phyloP scores from a whole-genome alignment of 2,797 vertebrate genomes.

The Vultur gryphus region DNA sequence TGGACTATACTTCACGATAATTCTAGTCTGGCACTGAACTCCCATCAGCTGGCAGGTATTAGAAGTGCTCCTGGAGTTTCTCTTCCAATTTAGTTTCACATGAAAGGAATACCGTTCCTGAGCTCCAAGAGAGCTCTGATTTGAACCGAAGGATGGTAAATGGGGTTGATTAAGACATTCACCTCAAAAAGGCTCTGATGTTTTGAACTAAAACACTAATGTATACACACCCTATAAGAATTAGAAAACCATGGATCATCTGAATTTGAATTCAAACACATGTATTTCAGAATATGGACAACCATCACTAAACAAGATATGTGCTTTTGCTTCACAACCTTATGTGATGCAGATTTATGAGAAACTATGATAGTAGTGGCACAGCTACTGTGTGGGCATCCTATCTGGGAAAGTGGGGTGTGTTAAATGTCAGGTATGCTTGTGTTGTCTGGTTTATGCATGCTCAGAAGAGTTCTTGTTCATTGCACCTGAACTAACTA shows the following conservation, averaged over 20 bases:
- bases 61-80: background rate
- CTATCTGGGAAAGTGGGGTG: background rate
- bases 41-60: background rate
- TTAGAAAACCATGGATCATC: background rate
- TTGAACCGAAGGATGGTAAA: background rate
- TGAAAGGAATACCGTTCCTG: background rate
- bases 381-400: background rate
- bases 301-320: background rate
- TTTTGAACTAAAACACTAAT: background rate
- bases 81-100: background rate
- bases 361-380: background rate
- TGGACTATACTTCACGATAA: background rate
- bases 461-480: background rate
- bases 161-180: background rate
- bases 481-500: background rate
- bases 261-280: background rate
- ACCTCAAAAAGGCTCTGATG: background rate
- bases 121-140: background rate
- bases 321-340: background rate
- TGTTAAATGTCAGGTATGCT: background rate
- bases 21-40: background rate
- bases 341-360: background rate
- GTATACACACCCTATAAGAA: background rate
- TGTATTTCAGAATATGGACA: background rate
- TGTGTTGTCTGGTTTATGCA: background rate